Base-by-base conservation (phyloP, 1,140 invertebrate genomes). In the Drosophila sturtevanti region DNA sequence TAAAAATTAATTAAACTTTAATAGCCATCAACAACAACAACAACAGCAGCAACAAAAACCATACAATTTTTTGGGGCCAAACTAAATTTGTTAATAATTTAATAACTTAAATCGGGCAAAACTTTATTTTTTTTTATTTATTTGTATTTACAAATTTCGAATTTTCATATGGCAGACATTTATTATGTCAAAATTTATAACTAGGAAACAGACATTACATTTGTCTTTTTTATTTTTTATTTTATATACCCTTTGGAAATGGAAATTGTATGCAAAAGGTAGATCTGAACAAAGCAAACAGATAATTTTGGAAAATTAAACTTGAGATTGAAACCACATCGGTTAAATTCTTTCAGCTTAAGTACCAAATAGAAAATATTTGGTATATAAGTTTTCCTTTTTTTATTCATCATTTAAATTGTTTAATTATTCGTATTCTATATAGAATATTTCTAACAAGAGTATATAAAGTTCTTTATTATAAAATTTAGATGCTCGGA, bases 1-100 rank as follows among this genome's bases (percentile, higher is more conserved):
- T 74, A 66, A 74, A 74, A 74, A 74, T 74, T 74, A 74, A 74
- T 74, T 66, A 66, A 74, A 55, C 62, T 71, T 71, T 74, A 74
- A 74, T 74, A 74, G 73, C 72, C 77, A 73, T 77, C 2, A 38
- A n/a, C 11, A 38, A 5, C 37, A 38, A 3, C 34, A 35, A 12
- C 0, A 35, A 34, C 72, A 59, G 60, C 27, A 51, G 61, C 31
- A 34, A 52, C 18, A 16, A 27, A 48, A 31, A 31, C 27, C 1
- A 6, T 6, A 4, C 14, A 48, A 21, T 9, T 11, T 48, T 48
- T 48, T 21, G 16, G 41, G 41, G 9, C 9, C 4, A 48, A 44
- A 9, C 16, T 4, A 48, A 48, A 48, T 48, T 48, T 21, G 41
- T 48, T 48, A 48, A 48, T 48, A 48, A 48, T 48, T 48, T 48